Conservation (phyloP, 2,113 vertebrate genomes). For the Gambusia affinis region DNA sequence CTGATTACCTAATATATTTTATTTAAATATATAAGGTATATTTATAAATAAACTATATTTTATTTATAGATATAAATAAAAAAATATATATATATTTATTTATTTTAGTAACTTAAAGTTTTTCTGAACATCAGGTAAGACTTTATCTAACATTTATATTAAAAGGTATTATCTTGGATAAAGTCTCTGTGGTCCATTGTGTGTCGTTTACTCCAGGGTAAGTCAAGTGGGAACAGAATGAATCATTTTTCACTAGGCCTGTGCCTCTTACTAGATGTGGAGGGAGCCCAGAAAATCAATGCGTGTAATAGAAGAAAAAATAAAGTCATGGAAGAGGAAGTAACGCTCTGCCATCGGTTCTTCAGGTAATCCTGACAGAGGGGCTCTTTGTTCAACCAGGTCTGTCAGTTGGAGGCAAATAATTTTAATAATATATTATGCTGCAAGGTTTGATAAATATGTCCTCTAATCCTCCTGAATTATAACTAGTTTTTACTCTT, state of each 20-base stretch:
- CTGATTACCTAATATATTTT: too few species aligned
- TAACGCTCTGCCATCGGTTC: neutral
- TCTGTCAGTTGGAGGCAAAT: neutral
- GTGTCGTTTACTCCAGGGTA: neutral
- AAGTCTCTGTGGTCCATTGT: neutral
- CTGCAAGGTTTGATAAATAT: neutral
- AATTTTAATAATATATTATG: neutral
- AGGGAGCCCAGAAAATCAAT: constrained; percentile 30
- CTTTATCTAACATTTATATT: too few species aligned
- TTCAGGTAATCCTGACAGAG: neutral
- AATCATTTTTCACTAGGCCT: constrained; percentile 9
- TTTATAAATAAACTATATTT: too few species aligned
- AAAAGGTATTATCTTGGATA: neutral
- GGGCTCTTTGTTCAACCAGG: neutral
- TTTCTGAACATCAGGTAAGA: too few species aligned
- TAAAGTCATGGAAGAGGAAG: constrained; percentile 1
- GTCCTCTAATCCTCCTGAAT: neutral
- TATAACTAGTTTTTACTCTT: neutral
- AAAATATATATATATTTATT: too few species aligned
- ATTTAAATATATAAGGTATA: too few species aligned
- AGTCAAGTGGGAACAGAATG: neutral
- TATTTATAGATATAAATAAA: too few species aligned
- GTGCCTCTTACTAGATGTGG: constrained; percentile 12
- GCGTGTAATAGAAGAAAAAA: constrained; percentile 14
- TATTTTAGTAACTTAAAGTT: too few species aligned